Evolutionary conservation across 2,888 invertebrate species (phyloP), one percentile per base, ranked within the genome.

Genomic region (Thereva unica): DNA sequence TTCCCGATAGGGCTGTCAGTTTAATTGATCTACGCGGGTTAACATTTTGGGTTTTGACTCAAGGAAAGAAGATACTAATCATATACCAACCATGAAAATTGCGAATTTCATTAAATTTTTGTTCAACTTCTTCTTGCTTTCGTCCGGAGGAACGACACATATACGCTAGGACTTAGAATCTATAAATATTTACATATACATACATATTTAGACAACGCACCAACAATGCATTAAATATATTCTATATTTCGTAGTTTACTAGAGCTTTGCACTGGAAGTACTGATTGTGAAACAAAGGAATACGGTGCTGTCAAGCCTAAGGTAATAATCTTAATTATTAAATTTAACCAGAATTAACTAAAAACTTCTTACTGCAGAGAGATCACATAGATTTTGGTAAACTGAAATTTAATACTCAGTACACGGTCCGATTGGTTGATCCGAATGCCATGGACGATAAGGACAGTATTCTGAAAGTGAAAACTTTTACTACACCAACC

Each of bases 231-330:
- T 23, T 23, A 23, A 23, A 23, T 23, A 23, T 23, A 23, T 23
- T 23, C 2, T 23, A 1, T 23, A 55, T 38, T 53, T 71, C 75
- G n/a, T 67, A 80, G 80, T 70, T 74, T 80, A 70, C 76, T 78
- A 66, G 80, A 79, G 75, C 75, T 80, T 55, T 80, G 80, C 73
- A 76, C 77, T 52, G 77, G 76, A 70, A 75, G 74, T 45, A 45
- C 52, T 23, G 78, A 78, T 61, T 80, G 80, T 69, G 78, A 78
- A 65, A 77, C 78, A 67, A 76, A 76, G 41, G 78, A 79, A 72
- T 80, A 78, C 68, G 78, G 75, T 63, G 80, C 79, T 3, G 77
- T 80, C 67, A 77, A 79, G 66, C 76, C 78, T 54, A 78, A 78
- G 74, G 80, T 79, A 49, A 37, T 35, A 38, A 10, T 52, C 50